Conservation (phyloP, 1,140 invertebrate genomes). For the Gonioctena quinquepunctata region DNA sequence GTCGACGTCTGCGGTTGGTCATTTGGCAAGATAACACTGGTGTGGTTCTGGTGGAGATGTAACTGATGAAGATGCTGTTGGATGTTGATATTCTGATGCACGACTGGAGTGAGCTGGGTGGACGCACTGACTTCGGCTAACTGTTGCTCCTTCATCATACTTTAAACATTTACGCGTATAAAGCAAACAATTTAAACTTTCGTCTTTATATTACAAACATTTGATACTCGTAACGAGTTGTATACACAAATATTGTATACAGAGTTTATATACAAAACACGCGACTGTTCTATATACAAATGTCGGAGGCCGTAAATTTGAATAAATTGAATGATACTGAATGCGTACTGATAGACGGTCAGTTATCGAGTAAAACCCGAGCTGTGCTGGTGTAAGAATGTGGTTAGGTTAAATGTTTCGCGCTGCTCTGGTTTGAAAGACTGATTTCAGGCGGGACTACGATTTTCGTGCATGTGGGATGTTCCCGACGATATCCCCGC, state of each 20-base stretch:
- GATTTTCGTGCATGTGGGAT: slow-evolving; percentile 3
- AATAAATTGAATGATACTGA: slow-evolving; percentile 46
- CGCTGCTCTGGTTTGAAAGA: background rate
- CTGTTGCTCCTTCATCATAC: slow-evolving; percentile 54
- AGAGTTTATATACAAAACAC: slow-evolving; percentile 54
- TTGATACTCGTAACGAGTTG: slow-evolving; percentile 47
- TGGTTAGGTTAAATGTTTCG: slow-evolving; percentile 1
- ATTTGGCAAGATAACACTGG: slow-evolving; percentile 45
- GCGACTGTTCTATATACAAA: slow-evolving; percentile 50
- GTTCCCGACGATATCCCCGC: background rate
- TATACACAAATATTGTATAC: slow-evolving; percentile 55
- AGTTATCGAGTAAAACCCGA: background rate
- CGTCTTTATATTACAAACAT: slow-evolving; percentile 51
- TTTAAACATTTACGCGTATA: slow-evolving; percentile 53
- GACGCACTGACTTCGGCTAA: slow-evolving; percentile 44
- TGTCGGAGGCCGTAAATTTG: slow-evolving; percentile 11
- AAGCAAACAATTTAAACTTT: slow-evolving; percentile 48
- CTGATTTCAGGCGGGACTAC: slow-evolving; percentile 4
- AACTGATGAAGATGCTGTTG: slow-evolving; percentile 51
- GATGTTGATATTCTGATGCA: slow-evolving; percentile 43
- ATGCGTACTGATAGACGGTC: background rate
- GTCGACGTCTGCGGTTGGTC: slow-evolving; percentile 27
- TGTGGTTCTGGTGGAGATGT: slow-evolving; percentile 44
- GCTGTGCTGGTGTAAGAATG: background rate
- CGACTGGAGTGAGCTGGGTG: slow-evolving; percentile 34